These are phyloP conservation scores for Gymnodraco acuticeps DNA, from an alignment of 2,797 vertebrate genomes.

Conservation along the genomic window DNA sequence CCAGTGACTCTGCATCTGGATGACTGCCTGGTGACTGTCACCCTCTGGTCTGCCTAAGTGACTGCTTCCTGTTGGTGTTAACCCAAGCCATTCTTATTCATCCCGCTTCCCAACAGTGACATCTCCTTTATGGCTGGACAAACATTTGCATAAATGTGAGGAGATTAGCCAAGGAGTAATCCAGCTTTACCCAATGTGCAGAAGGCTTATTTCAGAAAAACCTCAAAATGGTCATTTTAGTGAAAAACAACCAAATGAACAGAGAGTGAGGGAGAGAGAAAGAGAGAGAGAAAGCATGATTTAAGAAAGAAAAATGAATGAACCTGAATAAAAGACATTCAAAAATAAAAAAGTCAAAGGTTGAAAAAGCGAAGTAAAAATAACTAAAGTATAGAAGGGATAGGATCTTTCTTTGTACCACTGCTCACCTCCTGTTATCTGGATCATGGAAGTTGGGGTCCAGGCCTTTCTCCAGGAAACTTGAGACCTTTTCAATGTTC, in stretches of 20 bases:
- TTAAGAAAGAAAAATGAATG: not conserved
- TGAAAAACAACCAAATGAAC: constrained; percentile 10
- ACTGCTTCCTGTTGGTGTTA: constrained; percentile 62
- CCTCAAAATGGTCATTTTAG: constrained; percentile 65
- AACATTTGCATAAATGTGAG: constrained; percentile 81
- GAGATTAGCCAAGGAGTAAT: constrained; percentile 78
- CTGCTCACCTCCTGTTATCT: constrained; percentile 93
- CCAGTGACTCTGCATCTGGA: constrained; percentile 28
- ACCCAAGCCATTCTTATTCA: constrained; percentile 46
- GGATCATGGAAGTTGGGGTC: constrained; percentile 98
- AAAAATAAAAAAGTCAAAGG: constrained; percentile 16
- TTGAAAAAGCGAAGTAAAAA: constrained; percentile 21
- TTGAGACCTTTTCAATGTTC: constrained; percentile 91
- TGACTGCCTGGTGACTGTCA: constrained; percentile 28
- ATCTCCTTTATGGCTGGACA: constrained; percentile 73
- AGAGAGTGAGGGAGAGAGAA: not conserved
- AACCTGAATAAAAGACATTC: constrained; percentile 20
- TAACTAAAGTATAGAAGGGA: not conserved
- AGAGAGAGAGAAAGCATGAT: not conserved
- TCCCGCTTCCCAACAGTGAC: constrained; percentile 56
- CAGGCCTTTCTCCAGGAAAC: constrained; percentile 95
- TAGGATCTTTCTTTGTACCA: not conserved
- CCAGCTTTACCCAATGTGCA: constrained; percentile 67
- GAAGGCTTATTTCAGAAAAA: constrained; percentile 66
- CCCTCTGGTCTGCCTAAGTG: constrained; percentile 29